Evolutionary conservation across 1,140 invertebrate genomes (phyloP).

Genomic region (Drosophila miranda): DNA sequence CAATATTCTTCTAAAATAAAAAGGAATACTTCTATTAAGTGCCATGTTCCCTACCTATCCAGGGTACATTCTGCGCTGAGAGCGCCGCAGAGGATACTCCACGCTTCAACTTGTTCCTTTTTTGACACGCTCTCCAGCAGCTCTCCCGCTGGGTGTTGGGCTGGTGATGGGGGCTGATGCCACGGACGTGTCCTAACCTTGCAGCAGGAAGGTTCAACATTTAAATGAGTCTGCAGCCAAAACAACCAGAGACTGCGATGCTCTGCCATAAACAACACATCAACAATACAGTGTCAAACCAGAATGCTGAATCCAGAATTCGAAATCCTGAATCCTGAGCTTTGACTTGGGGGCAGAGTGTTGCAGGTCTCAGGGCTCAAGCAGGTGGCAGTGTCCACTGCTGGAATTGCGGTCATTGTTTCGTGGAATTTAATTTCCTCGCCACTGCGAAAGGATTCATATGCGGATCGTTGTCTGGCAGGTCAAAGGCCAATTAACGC

Average conservation of each 20-base stretch:
- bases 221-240: slow-evolving; percentile 60
- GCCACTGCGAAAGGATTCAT: slow-evolving; percentile 18
- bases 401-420: slow-evolving; percentile 47
- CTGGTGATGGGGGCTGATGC: not conserved
- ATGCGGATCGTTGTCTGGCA: slow-evolving; percentile 1
- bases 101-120: no score
- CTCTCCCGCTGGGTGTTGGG: no score
- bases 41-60: no score
- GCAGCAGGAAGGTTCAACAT: slow-evolving; percentile 44
- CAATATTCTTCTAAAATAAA: no score
- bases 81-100: no score
- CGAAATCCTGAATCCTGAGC: slow-evolving; percentile 1
- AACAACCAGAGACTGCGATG: slow-evolving; percentile 13
- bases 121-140: no score
- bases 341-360: slow-evolving; percentile 24
- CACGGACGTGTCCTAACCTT: slow-evolving; percentile 37
- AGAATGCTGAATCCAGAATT: no score
- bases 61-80: no score
- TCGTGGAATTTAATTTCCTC: slow-evolving; percentile 70
- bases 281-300: slow-evolving; percentile 36
- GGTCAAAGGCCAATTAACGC: slow-evolving; percentile 14
- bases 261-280: slow-evolving; percentile 22
- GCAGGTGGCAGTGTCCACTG: slow-evolving; percentile 29
- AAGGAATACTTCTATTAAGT: no score
- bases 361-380: slow-evolving; percentile 22